These are phyloP conservation scores for Trichopoda pennipes DNA, from an alignment of 2,888 invertebrate genomes.

Conservation along the genomic window DNA sequence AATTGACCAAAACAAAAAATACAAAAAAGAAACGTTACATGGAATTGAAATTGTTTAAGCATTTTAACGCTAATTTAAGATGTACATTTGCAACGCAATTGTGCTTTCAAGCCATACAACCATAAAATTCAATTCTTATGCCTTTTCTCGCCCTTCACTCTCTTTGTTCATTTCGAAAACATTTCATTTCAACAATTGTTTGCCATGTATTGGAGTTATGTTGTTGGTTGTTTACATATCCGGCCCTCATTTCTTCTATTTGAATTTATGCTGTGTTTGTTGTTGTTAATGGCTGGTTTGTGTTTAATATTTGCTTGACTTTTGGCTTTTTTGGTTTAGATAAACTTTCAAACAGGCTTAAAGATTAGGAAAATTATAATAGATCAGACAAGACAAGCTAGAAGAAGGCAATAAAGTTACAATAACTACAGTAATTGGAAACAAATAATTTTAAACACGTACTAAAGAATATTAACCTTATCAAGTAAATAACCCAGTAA, in stretches of 20 bases:
- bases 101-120: constrained; percentile 67
- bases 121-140: constrained; percentile 50
- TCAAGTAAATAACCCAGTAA: constrained; percentile 15
- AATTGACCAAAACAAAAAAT: constrained; percentile 7
- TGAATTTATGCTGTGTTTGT: constrained; percentile 16
- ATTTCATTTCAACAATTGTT: constrained; percentile 35
- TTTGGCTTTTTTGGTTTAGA: constrained; percentile 54
- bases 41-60: constrained; percentile 55
- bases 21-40: constrained; percentile 11
- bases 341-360: constrained; percentile 19
- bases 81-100: constrained; percentile 79
- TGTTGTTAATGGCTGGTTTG: constrained; percentile 19
- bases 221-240: constrained; percentile 11
- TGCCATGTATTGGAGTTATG: constrained; percentile 24
- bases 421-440: constrained; percentile 56
- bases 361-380: constrained; percentile 61
- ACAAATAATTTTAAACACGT: constrained; percentile 66
- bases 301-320: constrained; percentile 60
- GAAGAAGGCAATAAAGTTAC: constrained; percentile 6
- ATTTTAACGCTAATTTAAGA: constrained; percentile 76
- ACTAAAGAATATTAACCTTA: constrained; percentile 32
- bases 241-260: constrained; percentile 9
- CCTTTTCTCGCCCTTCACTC: not conserved
- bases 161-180: constrained; percentile 5
- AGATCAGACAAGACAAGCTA: constrained; percentile 40